Conservation (phyloP, 2,888 invertebrate species). For the Dynastes maya region DNA sequence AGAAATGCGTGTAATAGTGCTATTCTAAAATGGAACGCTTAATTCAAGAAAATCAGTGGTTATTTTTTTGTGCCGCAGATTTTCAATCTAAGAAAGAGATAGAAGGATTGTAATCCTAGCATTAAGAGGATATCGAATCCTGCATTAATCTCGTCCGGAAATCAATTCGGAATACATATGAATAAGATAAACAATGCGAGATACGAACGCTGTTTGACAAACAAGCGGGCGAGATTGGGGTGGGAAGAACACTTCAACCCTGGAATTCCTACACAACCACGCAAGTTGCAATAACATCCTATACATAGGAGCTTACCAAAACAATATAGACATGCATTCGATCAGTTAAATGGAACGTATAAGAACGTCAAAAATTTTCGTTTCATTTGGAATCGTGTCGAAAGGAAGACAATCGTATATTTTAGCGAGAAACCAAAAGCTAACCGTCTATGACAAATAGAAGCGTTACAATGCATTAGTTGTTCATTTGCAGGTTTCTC, state of each 20-base stretch:
- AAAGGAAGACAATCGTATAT: background rate
- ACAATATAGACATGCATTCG: slow-evolving; percentile 60
- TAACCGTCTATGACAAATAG: slow-evolving; percentile 57
- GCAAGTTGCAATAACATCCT: slow-evolving; percentile 19
- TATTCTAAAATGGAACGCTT: too few relatives aligned
- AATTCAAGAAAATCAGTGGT: background rate
- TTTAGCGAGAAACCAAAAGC: slow-evolving; percentile 21
- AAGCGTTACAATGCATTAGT: slow-evolving; percentile 59
- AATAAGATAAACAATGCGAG: slow-evolving; percentile 53
- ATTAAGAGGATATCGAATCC: slow-evolving; percentile 17
- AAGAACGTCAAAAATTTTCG: slow-evolving; percentile 59
- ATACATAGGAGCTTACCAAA: slow-evolving; percentile 50
- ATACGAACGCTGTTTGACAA: slow-evolving; percentile 64
- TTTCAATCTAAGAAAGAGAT: background rate
- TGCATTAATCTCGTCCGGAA: slow-evolving; percentile 46
- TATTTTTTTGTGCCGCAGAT: background rate
- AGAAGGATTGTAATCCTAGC: background rate
- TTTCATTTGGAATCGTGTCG: slow-evolving; percentile 57
- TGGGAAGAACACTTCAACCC: slow-evolving; percentile 47
- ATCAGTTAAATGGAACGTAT: slow-evolving; percentile 63
- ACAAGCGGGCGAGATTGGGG: slow-evolving; percentile 52
- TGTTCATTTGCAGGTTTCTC: slow-evolving; percentile 58
- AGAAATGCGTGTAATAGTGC: too few relatives aligned
- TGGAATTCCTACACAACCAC: slow-evolving; percentile 47
- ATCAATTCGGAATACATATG: slow-evolving; percentile 21